Conservation (phyloP, 1,140 invertebrate genomes). For the Pseudomyrmex dendroicus region DNA sequence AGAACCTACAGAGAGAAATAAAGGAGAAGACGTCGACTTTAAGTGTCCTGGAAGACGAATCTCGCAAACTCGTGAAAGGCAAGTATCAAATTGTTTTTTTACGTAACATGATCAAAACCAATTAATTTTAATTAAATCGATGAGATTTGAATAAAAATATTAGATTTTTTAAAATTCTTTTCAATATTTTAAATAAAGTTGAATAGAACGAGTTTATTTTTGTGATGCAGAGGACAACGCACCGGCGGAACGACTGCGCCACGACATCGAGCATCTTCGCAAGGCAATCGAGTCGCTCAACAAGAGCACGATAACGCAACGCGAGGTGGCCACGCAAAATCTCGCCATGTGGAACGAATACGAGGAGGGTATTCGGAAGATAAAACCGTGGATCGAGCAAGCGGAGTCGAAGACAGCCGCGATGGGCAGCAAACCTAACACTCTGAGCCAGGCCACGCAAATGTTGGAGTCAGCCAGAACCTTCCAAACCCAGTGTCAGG, state of each 20-base stretch:
- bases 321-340: conserved; percentile 90
- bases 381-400: conserved; percentile 95
- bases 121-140: conserved; percentile 35
- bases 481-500: conserved; percentile 91
- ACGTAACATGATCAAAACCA: not conserved
- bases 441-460: conserved; percentile 91
- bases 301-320: conserved; percentile 89
- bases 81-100: conserved; percentile 61
- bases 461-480: conserved; percentile 89
- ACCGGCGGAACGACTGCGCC: conserved; percentile 89
- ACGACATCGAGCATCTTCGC: conserved; percentile 89
- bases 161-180: not conserved
- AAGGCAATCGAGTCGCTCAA: conserved; percentile 89
- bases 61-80: conserved; percentile 88
- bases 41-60: conserved; percentile 91
- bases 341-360: conserved; percentile 94
- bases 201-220: conserved; percentile 28
- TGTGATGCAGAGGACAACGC: conserved; percentile 85
- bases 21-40: conserved; percentile 90
- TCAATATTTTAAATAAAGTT: not conserved
- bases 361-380: conserved; percentile 90
- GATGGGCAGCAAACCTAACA: conserved; percentile 90
- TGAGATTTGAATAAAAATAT: not conserved
- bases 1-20: conserved; percentile 89
- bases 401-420: conserved; percentile 91